Evolutionary conservation across 35 echinoderm and acorn worm genomes (phyloP), one percentile per base, ranked within the genome.

Genomic region (Strongylocentrotus purpuratus): DNA sequence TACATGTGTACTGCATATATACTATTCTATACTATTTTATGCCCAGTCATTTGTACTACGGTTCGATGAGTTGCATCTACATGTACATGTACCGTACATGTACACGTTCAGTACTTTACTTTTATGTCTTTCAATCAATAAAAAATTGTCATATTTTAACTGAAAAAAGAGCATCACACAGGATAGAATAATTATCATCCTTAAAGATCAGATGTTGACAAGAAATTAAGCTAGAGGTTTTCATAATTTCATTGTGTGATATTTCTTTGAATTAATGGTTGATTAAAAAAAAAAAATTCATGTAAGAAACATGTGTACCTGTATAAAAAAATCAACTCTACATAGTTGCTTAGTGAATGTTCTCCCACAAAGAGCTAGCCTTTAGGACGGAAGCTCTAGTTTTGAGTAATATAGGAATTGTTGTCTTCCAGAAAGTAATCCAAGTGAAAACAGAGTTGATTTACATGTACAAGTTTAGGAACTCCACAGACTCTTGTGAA

Each of bases 381-480:
- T 78, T 14, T 15, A 4, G 6, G 65, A 78, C 65, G 28, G 65
- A 78, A 78, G 65, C 22, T 78, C 28, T n/a, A 78, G 65, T n/a
- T 78, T 78, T 78, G 65, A n/a, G 22, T 78, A 7, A 78, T n/a
- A n/a, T 78, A n/a, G 65, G 65, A 78, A n/a, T 78, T n/a, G 65
- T 28, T 78, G 65, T 78, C 65, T 78, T 78, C 65, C 65, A n/a
- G 28, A 78, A 78, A 78, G 65, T 78, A 78, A 78, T 78, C 28
- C 20, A 78, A 78, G 65, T 78, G 28, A n/a, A 78, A 78, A 78
- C 20, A 78, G 20, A 78, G 65, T 78, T 78, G 65, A 22, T 78
- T 78, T 78, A 78, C 25, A 70, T 70, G 61, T 70, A 70, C 65
- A 78, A 78, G 65, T 78, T 78, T 78, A 78, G 65, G 65, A 78